Percentiles rank a stretch among this genome's conserved stretches.
Evolutionary conservation across 2,113 vertebrate species (phyloP).

Genomic region (Dromaius novaehollandiae): DNA sequence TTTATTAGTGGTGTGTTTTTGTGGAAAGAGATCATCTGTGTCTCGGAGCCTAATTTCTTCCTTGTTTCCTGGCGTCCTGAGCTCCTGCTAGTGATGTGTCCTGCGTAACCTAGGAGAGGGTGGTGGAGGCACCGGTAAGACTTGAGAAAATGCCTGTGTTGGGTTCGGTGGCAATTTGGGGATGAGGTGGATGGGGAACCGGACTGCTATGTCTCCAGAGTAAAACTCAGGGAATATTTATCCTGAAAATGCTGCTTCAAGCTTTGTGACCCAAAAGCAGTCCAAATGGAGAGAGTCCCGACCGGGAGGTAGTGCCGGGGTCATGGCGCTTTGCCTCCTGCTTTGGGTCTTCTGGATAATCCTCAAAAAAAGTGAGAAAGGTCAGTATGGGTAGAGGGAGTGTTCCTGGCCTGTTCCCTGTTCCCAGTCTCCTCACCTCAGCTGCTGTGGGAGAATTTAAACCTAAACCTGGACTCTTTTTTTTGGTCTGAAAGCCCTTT

Average conservation of each 20-base stretch:
- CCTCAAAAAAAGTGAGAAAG: neutral
- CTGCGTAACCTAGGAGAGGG: neutral
- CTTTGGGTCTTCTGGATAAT: neutral
- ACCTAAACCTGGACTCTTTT: neutral
- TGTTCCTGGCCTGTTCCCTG: neutral
- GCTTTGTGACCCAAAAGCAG: neutral
- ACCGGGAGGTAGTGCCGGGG: too few species aligned
- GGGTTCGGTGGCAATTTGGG: neutral
- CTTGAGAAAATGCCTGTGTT: neutral
- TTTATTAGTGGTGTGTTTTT: neutral
- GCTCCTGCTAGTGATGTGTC: accelerated
- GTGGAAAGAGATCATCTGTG: neutral
- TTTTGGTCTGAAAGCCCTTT: neutral
- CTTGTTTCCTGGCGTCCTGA: neutral
- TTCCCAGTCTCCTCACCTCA: neutral
- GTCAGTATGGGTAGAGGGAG: neutral
- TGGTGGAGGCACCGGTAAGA: neutral
- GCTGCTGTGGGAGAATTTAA: neutral
- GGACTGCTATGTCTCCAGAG: neutral
- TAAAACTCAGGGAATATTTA: neutral
- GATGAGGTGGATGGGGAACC: neutral
- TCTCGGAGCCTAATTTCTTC: neutral
- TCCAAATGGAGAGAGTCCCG: neutral
- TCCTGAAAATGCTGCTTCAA: neutral
- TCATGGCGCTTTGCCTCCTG: neutral